Base-by-base conservation (phyloP, 1,140 invertebrate genomes). In the Rhopalosiphum padi region DNA sequence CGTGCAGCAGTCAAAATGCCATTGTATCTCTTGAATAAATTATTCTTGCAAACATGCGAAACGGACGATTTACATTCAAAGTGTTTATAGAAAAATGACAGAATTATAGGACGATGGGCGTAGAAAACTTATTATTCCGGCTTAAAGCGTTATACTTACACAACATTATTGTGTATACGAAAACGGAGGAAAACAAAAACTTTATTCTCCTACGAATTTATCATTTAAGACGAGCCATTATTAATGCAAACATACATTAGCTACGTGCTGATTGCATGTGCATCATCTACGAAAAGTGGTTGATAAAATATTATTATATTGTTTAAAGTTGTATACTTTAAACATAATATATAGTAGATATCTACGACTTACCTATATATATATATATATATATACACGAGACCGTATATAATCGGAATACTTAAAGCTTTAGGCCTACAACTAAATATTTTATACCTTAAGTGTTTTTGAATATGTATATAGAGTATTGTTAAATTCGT, bases 61-160 rank as follows among this genome's bases (percentile, higher is more conserved):
- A 87, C 46, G 86, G 86, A 48, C 86, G 43, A 88, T 88, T 88
- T 88, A 48, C 86, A 35, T 51, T 48, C 18, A 18, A 46, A 35
- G 43, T 30, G 86, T 48, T 88, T 35, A n/a, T n/a, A 88, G 86
- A 35, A 88, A 48, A 88, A 88, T n/a, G 86, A 88, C 86, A n/a
- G 30, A 48, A 48, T 88, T 48, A 87, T 48, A 48, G 21, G n/a
- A n/a, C 46, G 43, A n/a, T n/a, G 60, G 15, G n/a, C 15, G 46
- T 46, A 46, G 86, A n/a, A n/a, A 46, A 25, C 22, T 77, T 77
- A 77, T 77, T n/a, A 77, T 77, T 18, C 60, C 15, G 60, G 60
- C 15, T 15, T 22, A 77, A 77, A 77, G 60, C 60, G n/a, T 77
- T 77, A n/a, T 60, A 30, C 30, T 68, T 18, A 18, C 60, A 77